Evolutionary conservation across 2,888 invertebrate genomes (phyloP).

Genomic region (Limnephilus marmoratus): DNA sequence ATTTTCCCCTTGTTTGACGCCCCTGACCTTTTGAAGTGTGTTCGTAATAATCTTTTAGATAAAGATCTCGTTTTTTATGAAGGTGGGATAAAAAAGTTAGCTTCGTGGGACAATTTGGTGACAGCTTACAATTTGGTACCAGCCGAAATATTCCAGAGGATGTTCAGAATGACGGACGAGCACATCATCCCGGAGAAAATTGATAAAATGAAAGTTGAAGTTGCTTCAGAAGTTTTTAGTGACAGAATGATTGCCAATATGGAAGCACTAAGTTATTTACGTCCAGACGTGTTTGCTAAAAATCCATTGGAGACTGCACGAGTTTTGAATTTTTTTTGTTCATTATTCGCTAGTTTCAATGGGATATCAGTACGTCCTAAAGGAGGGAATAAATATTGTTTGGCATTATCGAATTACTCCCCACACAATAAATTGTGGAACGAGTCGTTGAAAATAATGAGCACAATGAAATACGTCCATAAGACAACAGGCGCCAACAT

Average conservation of each 20-base stretch:
- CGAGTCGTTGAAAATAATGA: no score
- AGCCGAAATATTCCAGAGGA: neutral
- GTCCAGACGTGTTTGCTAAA: neutral
- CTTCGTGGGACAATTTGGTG: neutral
- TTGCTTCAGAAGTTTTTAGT: neutral
- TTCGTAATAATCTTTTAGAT: conserved; percentile 20
- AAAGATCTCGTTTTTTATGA: neutral
- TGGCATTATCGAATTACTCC: neutral
- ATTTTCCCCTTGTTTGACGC: neutral
- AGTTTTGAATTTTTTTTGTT: neutral
- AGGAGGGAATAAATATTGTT: neutral
- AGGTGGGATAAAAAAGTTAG: neutral
- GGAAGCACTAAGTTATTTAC: neutral
- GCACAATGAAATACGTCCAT: no score
- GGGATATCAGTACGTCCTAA: neutral
- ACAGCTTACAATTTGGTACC: neutral
- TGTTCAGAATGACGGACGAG: neutral
- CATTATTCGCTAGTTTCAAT: neutral
- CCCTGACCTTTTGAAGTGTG: neutral
- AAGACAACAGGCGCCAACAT: no score
- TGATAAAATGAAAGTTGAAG: neutral
- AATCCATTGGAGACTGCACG: neutral
- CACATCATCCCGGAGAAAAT: neutral
- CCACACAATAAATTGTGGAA: no score
- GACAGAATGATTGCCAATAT: neutral